A percentile compares a stretch with the other conserved stretches of the same genome.
Conservation (phyloP, 2,113 vertebrate genomes). For the Mobula birostris region DNA sequence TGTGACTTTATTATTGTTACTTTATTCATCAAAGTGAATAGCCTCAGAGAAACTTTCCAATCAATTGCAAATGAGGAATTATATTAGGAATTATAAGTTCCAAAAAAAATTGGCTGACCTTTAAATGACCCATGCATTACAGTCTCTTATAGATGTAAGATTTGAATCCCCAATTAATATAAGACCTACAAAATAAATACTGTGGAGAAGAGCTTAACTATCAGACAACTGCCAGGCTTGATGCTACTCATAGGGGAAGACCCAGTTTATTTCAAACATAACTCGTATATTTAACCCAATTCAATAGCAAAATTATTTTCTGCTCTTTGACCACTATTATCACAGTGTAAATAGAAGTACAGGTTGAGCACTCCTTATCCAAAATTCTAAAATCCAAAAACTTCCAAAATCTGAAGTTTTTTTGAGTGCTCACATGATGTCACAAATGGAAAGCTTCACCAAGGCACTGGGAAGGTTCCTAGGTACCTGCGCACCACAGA, state of each 20-base stretch:
- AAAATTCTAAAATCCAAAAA: too few relatives aligned
- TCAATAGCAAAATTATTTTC: not conserved
- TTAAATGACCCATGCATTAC: not conserved
- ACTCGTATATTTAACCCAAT: not conserved
- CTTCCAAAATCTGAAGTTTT: too few relatives aligned
- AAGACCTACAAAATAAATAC: not conserved
- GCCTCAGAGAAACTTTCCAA: not conserved
- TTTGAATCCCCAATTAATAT: not conserved
- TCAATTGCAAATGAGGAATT: not conserved
- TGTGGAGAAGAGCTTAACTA: not conserved
- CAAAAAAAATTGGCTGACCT: not conserved
- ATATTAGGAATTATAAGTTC: constrained; percentile 16
- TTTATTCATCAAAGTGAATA: not conserved
- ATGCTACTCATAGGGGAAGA: not conserved
- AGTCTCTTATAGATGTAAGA: not conserved
- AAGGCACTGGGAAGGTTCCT: too few relatives aligned
- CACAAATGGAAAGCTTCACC: too few relatives aligned
- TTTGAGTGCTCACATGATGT: too few relatives aligned
- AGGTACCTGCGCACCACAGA: too few relatives aligned
- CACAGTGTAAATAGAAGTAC: not conserved
- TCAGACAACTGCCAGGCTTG: not conserved
- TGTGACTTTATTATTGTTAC: not conserved
- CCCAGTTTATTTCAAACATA: not conserved
- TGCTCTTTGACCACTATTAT: not conserved
- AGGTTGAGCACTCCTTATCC: too few relatives aligned